A percentile compares a stretch with the other conserved stretches of the same genome.
phyloP scores from a whole-genome alignment of 2,888 invertebrate genomes.

The Thumatha senex region DNA sequence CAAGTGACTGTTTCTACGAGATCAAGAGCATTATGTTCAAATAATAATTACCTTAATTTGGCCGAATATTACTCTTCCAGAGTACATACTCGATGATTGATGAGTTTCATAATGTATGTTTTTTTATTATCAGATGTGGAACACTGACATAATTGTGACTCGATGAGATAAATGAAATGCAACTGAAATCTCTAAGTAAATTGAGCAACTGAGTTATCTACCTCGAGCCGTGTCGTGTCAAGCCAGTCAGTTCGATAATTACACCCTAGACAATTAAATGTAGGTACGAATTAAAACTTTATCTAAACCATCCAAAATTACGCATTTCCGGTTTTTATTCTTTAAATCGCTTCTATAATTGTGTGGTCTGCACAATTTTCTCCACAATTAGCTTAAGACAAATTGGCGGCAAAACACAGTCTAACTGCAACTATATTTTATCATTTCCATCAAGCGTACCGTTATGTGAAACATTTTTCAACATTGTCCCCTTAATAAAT shows the following conservation, averaged over 20 bases:
- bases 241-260: no score
- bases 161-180: no score
- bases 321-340: background rate
- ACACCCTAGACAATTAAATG: slow-evolving; percentile 1
- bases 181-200: background rate
- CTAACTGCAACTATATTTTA: slow-evolving; percentile 37
- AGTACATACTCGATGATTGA: no score
- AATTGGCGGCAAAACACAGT: slow-evolving; percentile 36
- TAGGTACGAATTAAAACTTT: background rate
- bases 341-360: slow-evolving; percentile 5
- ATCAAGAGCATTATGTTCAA: no score
- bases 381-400: slow-evolving; percentile 30
- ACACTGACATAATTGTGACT: no score
- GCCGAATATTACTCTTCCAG: no score
- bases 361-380: slow-evolving; percentile 29
- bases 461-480: slow-evolving; percentile 44
- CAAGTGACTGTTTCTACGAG: no score
- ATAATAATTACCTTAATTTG: no score
- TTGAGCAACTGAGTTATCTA: background rate
- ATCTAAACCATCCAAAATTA: background rate
- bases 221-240: no score
- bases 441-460: slow-evolving; percentile 47
- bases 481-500: slow-evolving; percentile 47
- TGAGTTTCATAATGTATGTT: no score
- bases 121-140: no score